Percentiles rank a stretch among this genome's conserved stretches.
Evolutionary conservation across 2,888 invertebrate genomes (phyloP).

Genomic region (Uropetala carovei): DNA sequence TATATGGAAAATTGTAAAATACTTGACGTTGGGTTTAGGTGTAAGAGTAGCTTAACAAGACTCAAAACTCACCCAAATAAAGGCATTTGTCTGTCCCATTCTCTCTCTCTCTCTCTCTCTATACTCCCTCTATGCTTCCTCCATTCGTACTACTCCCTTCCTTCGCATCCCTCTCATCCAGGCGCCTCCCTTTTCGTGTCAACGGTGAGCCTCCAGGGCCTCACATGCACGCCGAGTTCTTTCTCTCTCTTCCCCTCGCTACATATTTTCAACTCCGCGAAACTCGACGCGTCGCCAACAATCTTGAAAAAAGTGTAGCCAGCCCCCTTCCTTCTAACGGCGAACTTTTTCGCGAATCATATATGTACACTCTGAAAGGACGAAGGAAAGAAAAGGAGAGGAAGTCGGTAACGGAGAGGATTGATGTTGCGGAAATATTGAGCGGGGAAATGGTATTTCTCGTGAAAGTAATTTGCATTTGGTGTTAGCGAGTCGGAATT

Average conservation of each 20-base stretch:
- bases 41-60: too few relatives aligned
- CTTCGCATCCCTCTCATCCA: not conserved
- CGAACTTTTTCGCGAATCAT: not conserved
- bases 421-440: not conserved
- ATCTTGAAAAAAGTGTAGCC: conserved; percentile 21
- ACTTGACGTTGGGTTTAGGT: too few relatives aligned
- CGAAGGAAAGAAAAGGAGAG: not conserved
- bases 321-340: not conserved
- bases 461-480: too few relatives aligned
- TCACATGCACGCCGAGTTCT: not conserved
- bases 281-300: not conserved
- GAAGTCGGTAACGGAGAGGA: not conserved
- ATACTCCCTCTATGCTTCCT: not conserved
- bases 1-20: too few relatives aligned
- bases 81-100: too few relatives aligned
- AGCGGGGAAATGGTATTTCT: not conserved
- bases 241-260: not conserved
- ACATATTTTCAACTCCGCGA: conserved; percentile 15
- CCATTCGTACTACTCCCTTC: not conserved
- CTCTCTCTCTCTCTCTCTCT: not conserved
- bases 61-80: too few relatives aligned
- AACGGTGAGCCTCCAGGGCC: conserved; percentile 1
- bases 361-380: not conserved
- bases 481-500: too few relatives aligned
- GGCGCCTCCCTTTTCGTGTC: conserved; percentile 40